Conservation (phyloP, 1,140 invertebrate genomes). For the Idris sp. region DNA sequence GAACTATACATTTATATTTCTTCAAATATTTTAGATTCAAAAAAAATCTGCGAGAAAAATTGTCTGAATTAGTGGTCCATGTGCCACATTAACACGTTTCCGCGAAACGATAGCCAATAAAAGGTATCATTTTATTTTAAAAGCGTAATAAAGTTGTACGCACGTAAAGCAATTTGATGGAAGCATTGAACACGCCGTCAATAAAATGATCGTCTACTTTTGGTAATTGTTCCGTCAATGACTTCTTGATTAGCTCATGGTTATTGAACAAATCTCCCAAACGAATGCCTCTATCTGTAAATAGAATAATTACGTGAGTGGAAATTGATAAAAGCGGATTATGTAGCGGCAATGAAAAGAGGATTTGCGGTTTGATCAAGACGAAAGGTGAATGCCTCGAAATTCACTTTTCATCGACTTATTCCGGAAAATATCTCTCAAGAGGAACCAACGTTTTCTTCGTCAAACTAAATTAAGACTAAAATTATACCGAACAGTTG, state of each 20-base stretch:
- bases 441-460: constrained; percentile 21
- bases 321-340: constrained; percentile 29
- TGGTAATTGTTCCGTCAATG: constrained; percentile 71
- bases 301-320: constrained; percentile 39
- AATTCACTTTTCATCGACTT: constrained; percentile 12
- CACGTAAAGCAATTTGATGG: constrained; percentile 79
- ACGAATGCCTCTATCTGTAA: constrained; percentile 78
- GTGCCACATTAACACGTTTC: too few species aligned
- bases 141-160: constrained; percentile 66
- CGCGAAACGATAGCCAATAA: constrained; percentile 34
- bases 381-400: constrained; percentile 23
- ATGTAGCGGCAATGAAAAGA: too few species aligned
- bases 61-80: too few species aligned
- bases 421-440: too few species aligned
- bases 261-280: constrained; percentile 79
- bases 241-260: constrained; percentile 74
- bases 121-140: constrained; percentile 49
- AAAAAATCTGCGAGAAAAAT: too few species aligned
- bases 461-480: constrained; percentile 11
- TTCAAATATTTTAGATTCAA: too few species aligned
- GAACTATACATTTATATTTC: too few species aligned
- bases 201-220: constrained; percentile 70
- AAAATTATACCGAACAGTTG: constrained; percentile 78
- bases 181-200: constrained; percentile 76
- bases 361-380: too few species aligned